Evolutionary conservation across 2,797 vertebrate genomes (phyloP), one percentile per base, ranked within the genome.

Genomic region (Oreortyx pictus): DNA sequence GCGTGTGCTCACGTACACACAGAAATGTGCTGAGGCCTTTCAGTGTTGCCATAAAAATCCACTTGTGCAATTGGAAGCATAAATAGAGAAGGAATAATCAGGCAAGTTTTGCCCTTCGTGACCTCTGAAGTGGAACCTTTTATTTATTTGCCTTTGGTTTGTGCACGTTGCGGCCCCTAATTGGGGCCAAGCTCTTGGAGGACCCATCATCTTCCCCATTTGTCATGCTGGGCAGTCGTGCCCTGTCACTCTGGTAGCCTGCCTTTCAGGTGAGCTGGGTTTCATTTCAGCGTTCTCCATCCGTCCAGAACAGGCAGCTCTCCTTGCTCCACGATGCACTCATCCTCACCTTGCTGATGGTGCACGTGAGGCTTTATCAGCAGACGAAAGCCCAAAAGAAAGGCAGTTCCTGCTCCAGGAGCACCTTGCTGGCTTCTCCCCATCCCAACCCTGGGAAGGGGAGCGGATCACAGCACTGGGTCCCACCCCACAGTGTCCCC

Each of bases 391-490:
- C 47, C 47, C 22, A 23, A 49, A 24, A 49, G 19, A 24, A 72
- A 19, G 59, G 18, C 33, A 50, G 0, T 41, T 75, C 77, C 59
- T 22, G 1, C 43, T 46, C 15, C 15, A 1, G 64, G 64, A 66
- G 15, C 22, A 24, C 25, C 3, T 0, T 4, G 6, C 29, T 68
- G 33, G 33, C 22, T 22, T 35, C 29, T 73, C n/a, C 10, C 39
- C 60, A 27, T 85, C 50, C 59, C 6, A 0, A 0, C 13, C 29
- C 23, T 0, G 0, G 22, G 46, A 59, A 41, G 33, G 37, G 44
- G 54, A 41, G 13, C 5, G 50, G 27, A 24, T 52, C 50, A 6
- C 16, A 15, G 50, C 50, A 52, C 50, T 27, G 29, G 27, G 39
- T 82, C 20, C 72, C 29, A 7, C 23, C 12, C 1, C 1, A 16